Evolutionary conservation across 2,888 invertebrate species (phyloP), one percentile per base, ranked within the genome.

Genomic region (Stenolophus ochropezus): DNA sequence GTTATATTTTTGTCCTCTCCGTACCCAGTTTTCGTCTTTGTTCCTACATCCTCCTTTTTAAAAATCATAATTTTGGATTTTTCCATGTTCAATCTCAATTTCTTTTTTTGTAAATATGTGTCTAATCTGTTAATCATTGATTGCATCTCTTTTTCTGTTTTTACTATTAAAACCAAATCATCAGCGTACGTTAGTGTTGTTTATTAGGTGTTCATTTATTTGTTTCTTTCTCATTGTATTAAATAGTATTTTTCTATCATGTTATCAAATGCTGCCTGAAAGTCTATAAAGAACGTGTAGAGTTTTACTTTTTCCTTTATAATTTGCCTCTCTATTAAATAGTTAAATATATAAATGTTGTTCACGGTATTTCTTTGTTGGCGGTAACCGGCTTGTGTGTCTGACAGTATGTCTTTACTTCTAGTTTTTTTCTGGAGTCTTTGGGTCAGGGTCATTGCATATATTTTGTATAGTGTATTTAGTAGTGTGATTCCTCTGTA

Each of bases 151-250:
- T 58, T 69, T 23, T 77, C 73, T 4, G 49, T 75, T 5, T 82
- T 81, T 5, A 82, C 82, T 14, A 83, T 25, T 20, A 83, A 0
- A 4, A 80, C 83, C 8, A 83, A 42, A 61, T 84, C 83, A 27
- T 84, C 83, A 2, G 84, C 83, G 51, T 69, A 83, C 42, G 82
- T 77, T 4, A 81, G 16, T 2, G 73, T 33, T n/a, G n/a, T n/a
- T n/a, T n/a, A n/a, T n/a, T n/a, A n/a, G n/a, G n/a, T n/a, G n/a
- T n/a, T n/a, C n/a, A n/a, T n/a, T n/a, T n/a, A n/a, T n/a, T n/a
- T n/a, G n/a, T n/a, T n/a, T n/a, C n/a, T n/a, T n/a, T n/a, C 21
- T 84, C 3, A 49, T 27, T 4, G 42, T 47, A 18, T 79, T 82
- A 5, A 84, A 42, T 6, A 82, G 77, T 4, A 82, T 33, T 1